phyloP scores from a whole-genome alignment of 2,113 vertebrate genomes.

The Scolopax mira region DNA sequence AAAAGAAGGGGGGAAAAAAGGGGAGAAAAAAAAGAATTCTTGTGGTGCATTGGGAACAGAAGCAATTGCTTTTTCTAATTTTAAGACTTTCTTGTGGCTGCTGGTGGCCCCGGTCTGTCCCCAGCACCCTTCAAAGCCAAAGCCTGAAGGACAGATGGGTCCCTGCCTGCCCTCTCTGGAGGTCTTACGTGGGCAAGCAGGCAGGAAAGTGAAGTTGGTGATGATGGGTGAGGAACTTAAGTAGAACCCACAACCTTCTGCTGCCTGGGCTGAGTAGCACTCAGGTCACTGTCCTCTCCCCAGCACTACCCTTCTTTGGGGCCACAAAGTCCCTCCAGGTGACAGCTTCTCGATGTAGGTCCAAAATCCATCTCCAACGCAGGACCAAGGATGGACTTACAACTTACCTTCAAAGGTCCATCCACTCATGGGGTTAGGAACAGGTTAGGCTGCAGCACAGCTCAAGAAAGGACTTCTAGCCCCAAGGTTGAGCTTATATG shows the following conservation, averaged over 20 bases:
- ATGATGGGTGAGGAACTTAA: neutral
- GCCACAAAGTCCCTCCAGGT: neutral
- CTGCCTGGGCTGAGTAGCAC: neutral
- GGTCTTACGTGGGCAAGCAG: neutral
- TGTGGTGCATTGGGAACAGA: neutral
- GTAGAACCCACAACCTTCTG: neutral
- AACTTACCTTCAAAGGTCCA: too few species aligned
- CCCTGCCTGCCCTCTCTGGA: neutral
- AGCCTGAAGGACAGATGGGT: neutral
- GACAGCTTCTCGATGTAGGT: neutral
- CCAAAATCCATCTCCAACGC: neutral
- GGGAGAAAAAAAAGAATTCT: neutral
- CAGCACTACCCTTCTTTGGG: neutral
- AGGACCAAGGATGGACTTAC: neutral
- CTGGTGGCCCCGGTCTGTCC: neutral
- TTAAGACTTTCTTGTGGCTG: neutral
- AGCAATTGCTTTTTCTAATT: neutral
- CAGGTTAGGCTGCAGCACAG: neutral
- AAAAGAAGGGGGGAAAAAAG: neutral
- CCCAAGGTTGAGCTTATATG: neutral
- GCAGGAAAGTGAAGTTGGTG: neutral
- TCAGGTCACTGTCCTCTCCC: neutral
- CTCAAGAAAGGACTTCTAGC: rapidly evolving
- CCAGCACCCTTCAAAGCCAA: neutral
- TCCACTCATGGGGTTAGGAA: rapidly evolving